A percentile compares a stretch with the other conserved stretches of the same genome.
Conservation (phyloP, 2,113 vertebrate genomes). For the Callorhinus ursinus region DNA sequence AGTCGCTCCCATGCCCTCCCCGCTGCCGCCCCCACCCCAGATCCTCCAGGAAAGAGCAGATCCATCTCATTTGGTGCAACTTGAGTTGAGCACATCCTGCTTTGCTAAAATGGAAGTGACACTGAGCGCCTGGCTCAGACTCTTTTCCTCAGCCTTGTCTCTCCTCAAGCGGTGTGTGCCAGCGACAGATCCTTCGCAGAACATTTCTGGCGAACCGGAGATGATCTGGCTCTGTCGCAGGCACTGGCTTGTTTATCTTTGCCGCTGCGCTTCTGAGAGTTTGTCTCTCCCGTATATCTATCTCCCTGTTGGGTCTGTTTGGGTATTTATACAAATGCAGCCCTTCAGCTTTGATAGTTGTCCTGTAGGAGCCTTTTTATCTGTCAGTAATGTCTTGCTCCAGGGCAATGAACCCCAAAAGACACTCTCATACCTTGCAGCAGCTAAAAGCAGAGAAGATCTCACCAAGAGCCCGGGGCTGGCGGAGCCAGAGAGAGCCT, state of each 20-base stretch:
- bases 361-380: background rate
- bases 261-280: background rate
- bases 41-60: background rate
- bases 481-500: background rate
- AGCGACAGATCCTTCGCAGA: background rate
- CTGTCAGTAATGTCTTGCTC: background rate
- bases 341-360: background rate
- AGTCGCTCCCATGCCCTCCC: background rate
- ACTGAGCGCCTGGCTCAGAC: rapidly evolving
- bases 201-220: background rate
- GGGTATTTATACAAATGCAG: constrained; percentile 18
- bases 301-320: constrained; percentile 34
- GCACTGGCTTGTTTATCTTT: constrained; percentile 7
- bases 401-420: background rate
- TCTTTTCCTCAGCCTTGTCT: background rate
- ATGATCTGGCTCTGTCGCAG: background rate
- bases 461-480: background rate
- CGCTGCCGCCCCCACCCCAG: rapidly evolving
- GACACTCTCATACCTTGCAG: background rate
- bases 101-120: background rate
- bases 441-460: background rate
- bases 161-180: background rate
- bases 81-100: rapidly evolving
- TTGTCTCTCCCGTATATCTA: background rate
- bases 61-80: background rate